Base-by-base conservation (phyloP, 2,888 invertebrate genomes). In the Endotricha flammealis region DNA sequence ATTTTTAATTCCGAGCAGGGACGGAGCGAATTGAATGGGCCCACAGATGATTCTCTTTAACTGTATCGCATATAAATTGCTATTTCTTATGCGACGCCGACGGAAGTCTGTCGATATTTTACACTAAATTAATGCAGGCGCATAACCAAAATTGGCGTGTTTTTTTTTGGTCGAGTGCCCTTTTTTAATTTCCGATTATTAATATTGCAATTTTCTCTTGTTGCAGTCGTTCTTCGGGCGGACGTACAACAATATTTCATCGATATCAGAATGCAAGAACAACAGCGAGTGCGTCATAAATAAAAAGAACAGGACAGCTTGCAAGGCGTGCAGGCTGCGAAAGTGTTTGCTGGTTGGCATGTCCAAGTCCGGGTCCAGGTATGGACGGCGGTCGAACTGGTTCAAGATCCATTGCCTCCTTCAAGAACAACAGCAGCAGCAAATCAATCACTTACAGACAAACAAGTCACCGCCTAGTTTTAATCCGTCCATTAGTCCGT, bases 161-260 rank as follows among this genome's bases (percentile, higher is more conserved):
- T 63, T 55, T 63, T 71, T 70, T 65, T 62, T 58, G 51, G 50
- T 64, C 63, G 63, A 61, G 62, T 64, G 52, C 58, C 63, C 62
- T 61, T 67, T 53, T 64, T 62, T 65, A 64, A 63, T 70, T 63
- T 64, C 46, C 55, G 49, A 63, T 63, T 63, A 65, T 72, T 72
- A 63, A 72, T 45, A 56, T 60, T 42, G 45, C 31, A 51, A 48
- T 64, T 72, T 67, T 67, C 73, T 75, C 62, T 66, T 83, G 78
- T 92, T 92, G 30, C 92, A 96, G 96, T 95, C 95, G 32, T 96
- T 96, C 85, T 96, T 96, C 74, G 96, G 96, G 17, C 89, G 96
- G 50, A 95, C 96, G 7, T 95, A 95, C 90, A 96, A 95, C 90
- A 96, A 96, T 77, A 88, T 95, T 51, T 91, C 92, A 34, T 94